A percentile compares a stretch with the other conserved stretches of the same genome.
Conservation (phyloP, 2,797 vertebrate species). For the Coracias cyanogaster region DNA sequence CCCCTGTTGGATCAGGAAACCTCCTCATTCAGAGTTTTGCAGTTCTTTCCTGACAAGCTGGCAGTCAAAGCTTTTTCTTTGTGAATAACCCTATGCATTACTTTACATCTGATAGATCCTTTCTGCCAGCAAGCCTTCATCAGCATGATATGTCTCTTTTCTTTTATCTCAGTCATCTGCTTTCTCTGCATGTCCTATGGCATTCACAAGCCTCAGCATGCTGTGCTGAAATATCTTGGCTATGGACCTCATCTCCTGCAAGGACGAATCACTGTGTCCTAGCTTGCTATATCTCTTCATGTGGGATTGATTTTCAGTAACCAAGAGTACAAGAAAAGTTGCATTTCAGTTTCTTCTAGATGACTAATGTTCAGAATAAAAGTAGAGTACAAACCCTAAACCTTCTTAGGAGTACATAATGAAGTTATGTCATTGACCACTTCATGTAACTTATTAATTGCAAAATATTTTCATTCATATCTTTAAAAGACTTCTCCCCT, state of each 20-base stretch:
- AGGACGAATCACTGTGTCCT: background rate
- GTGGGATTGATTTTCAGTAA: background rate
- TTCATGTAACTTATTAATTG: background rate
- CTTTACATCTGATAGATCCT: background rate
- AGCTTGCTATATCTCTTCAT: background rate
- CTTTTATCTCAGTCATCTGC: background rate
- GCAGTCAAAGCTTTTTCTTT: slow-evolving; percentile 9
- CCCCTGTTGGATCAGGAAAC: background rate
- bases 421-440: background rate
- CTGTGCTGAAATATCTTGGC: background rate
- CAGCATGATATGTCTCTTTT: slow-evolving; percentile 17
- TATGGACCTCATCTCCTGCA: background rate
- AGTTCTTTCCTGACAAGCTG: background rate
- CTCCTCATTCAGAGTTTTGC: background rate
- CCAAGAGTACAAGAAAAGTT: background rate
- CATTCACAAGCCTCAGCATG: background rate
- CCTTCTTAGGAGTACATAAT: background rate
- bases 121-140: background rate
- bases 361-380: background rate
- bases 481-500: background rate
- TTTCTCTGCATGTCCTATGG: slow-evolving; percentile 12
- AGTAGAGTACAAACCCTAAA: background rate
- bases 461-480: background rate
- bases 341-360: background rate
- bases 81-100: background rate